These are phyloP conservation scores for Carabus problematicus DNA, from an alignment of 2,888 invertebrate species.

Conservation along the genomic window DNA sequence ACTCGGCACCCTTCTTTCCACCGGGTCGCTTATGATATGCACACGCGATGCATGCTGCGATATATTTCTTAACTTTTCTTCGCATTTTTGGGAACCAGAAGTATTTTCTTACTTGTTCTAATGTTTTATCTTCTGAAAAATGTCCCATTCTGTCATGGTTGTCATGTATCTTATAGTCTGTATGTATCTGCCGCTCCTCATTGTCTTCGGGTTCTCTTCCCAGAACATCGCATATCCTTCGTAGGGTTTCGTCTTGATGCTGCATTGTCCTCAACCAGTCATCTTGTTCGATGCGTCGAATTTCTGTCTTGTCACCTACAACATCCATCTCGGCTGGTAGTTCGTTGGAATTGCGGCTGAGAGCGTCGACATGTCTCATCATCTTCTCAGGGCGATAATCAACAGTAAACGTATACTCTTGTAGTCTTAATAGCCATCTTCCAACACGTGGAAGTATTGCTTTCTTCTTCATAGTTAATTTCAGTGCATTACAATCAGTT, in stretches of 20 bases:
- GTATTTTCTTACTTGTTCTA: background rate
- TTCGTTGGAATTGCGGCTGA: slow-evolving; percentile 1
- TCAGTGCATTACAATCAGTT: background rate
- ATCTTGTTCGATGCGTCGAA: background rate
- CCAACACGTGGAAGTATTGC: slow-evolving; percentile 9
- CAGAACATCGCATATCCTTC: background rate
- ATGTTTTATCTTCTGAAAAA: background rate
- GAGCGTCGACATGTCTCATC: slow-evolving; percentile 34
- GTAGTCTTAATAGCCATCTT: slow-evolving; percentile 18
- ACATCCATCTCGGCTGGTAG: background rate
- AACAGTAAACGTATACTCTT: slow-evolving; percentile 15
- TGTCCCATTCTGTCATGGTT: slow-evolving; percentile 1
- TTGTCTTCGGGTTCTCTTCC: background rate
- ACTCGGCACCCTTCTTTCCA: slow-evolving; percentile 41
- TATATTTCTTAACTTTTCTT: slow-evolving; percentile 42
- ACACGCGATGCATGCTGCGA: slow-evolving; percentile 45
- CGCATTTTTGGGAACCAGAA: slow-evolving; percentile 8
- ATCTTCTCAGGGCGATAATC: background rate
- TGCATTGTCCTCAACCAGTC: background rate
- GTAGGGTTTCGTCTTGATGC: background rate
- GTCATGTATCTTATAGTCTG: background rate
- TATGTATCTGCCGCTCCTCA: background rate
- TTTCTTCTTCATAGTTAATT: background rate
- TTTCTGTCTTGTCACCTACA: background rate
- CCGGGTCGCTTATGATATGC: slow-evolving; percentile 32